These are phyloP conservation scores for Melanotaenia parkinsoni DNA, from an alignment of 2,797 vertebrate species.

Conservation along the genomic window DNA sequence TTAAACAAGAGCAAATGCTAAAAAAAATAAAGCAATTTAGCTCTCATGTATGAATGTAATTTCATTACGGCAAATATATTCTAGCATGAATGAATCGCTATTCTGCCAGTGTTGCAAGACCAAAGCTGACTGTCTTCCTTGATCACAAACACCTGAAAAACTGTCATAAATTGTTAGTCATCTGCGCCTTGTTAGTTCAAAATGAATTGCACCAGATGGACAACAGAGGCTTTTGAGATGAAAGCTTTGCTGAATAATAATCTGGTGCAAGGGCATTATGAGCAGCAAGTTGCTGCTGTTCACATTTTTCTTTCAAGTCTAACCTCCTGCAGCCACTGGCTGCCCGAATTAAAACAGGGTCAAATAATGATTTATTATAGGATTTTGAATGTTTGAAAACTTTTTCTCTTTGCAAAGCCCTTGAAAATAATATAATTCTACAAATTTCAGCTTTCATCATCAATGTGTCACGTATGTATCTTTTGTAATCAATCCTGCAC, in stretches of 20 bases:
- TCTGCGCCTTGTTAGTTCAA: constrained; percentile 29
- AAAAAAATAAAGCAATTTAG: neutral
- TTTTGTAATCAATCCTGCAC: neutral
- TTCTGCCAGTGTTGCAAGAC: neutral
- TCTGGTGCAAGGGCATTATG: constrained; percentile 1
- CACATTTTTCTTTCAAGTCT: neutral
- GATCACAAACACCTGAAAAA: constrained; percentile 20
- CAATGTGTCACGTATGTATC: neutral
- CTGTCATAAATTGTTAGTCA: neutral
- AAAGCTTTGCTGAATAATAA: constrained; percentile 20
- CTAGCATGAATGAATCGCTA: neutral
- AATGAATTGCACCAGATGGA: constrained; percentile 44
- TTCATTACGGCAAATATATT: neutral
- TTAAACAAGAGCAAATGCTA: neutral
- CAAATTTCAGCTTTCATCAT: neutral
- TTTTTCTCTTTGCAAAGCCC: neutral
- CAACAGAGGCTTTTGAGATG: constrained; percentile 25
- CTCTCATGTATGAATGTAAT: constrained; percentile 6
- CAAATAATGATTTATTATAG: neutral
- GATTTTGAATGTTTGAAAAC: neutral
- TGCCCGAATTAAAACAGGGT: neutral
- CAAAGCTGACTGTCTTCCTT: constrained; percentile 10
- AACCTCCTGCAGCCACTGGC: neutral
- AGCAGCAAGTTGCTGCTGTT: constrained; percentile 1
- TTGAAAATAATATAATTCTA: neutral